Evolutionary conservation across 2,797 vertebrate genomes (phyloP).

Genomic region (Myotis planiceps): DNA sequence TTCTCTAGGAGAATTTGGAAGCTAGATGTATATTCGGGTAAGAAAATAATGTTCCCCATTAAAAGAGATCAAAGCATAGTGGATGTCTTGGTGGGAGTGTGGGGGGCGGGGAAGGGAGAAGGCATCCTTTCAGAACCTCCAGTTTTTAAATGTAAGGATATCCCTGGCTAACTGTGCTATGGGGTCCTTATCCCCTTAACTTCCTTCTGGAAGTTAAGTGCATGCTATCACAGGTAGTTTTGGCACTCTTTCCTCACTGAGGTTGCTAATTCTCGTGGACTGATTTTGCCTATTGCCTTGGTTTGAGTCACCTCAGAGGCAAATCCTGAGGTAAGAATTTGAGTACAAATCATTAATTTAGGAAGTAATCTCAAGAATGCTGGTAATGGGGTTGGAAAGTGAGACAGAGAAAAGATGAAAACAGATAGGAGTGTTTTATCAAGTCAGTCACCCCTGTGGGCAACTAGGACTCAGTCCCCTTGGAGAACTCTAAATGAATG

Average conservation of each 20-base stretch:
- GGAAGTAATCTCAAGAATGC: not conserved
- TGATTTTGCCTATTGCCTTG: not conserved
- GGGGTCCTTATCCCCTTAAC: not conserved
- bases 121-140: not conserved
- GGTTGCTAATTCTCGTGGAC: not conserved
- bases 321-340: not conserved
- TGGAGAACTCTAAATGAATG: not conserved
- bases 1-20: not conserved
- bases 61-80: not conserved
- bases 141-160: not conserved
- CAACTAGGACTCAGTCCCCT: not conserved
- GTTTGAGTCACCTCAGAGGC: not conserved
- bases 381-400: not conserved
- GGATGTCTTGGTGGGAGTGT: not conserved
- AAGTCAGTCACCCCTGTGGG: not conserved
- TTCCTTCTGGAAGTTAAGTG: not conserved
- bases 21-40: not conserved
- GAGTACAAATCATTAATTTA: not conserved
- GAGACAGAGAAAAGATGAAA: not conserved
- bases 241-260: not conserved
- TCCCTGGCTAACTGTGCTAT: not conserved
- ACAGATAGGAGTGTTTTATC: not conserved
- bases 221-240: not conserved
- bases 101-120: not conserved
- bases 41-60: not conserved